Percentiles rank a stretch among this genome's conserved stretches.
These are phyloP conservation scores for Agrotis ipsilon DNA, from an alignment of 2,888 invertebrate genomes.

Conservation along the genomic window DNA sequence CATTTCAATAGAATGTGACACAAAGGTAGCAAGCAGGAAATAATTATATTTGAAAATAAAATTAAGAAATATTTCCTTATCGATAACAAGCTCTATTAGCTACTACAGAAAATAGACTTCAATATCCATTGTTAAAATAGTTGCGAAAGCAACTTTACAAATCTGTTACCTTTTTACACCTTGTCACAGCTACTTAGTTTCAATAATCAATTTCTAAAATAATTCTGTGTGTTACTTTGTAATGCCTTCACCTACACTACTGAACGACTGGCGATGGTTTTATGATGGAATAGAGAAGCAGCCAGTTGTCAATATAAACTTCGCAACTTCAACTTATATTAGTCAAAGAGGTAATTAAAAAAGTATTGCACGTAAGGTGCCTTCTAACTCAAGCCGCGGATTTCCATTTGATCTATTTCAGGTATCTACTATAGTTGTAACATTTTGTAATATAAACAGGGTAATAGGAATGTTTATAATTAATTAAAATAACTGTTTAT, in stretches of 20 bases:
- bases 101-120: not conserved
- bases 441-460: not conserved
- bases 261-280: not conserved
- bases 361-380: not conserved
- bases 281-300: not conserved
- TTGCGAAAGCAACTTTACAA: not conserved
- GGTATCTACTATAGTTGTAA: constrained; percentile 9
- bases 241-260: not conserved
- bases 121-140: not conserved
- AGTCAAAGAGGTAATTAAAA: not conserved
- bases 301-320: constrained; percentile 4
- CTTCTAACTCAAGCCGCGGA: not conserved
- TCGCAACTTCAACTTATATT: not conserved
- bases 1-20: constrained; percentile 21
- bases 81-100: constrained; percentile 10
- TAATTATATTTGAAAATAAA: constrained; percentile 50
- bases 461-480: constrained; percentile 9
- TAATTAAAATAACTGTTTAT: not conserved
- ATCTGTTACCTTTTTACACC: not conserved
- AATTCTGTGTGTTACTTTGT: not conserved
- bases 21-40: constrained; percentile 52
- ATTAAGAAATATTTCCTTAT: constrained; percentile 50
- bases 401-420: constrained; percentile 19
- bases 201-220: not conserved
- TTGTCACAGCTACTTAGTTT: not conserved